These are phyloP conservation scores for Poeciliopsis paucimaculata DNA, from an alignment of 2,797 vertebrate genomes.

Conservation along the genomic window DNA sequence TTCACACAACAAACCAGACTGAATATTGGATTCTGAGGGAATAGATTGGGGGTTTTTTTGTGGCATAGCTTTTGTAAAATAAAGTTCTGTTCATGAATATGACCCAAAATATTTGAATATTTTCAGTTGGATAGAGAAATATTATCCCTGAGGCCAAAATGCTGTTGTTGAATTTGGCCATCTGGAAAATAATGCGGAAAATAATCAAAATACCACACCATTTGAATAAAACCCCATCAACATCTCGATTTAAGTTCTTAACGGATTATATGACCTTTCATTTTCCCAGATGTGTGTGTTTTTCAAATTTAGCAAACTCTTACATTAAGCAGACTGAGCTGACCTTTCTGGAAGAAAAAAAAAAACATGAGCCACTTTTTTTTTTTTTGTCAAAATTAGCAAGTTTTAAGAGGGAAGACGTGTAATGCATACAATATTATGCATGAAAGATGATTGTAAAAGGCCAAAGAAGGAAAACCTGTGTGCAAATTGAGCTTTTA, in stretches of 20 bases:
- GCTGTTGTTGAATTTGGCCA: neutral
- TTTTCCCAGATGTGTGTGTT: neutral
- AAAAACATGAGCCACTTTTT: neutral
- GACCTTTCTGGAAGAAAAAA: neutral
- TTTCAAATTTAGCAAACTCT: neutral
- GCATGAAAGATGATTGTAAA: neutral
- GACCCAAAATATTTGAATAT: no score
- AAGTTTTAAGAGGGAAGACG: neutral
- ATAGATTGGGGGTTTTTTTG: no score
- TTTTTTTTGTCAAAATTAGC: neutral
- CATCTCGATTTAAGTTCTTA: neutral
- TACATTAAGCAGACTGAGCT: neutral
- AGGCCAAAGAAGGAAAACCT: neutral
- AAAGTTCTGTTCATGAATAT: neutral
- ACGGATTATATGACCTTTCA: neutral
- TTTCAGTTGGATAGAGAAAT: neutral
- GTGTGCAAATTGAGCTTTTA: neutral
- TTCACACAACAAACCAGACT: neutral
- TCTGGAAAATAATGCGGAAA: neutral
- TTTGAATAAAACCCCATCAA: neutral
- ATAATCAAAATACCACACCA: neutral
- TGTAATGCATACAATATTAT: neutral
- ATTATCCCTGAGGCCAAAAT: neutral
- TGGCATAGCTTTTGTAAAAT: neutral
- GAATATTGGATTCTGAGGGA: no score